These are phyloP conservation scores for Rissa tridactyla DNA, from an alignment of 2,113 vertebrate species.

Conservation along the genomic window DNA sequence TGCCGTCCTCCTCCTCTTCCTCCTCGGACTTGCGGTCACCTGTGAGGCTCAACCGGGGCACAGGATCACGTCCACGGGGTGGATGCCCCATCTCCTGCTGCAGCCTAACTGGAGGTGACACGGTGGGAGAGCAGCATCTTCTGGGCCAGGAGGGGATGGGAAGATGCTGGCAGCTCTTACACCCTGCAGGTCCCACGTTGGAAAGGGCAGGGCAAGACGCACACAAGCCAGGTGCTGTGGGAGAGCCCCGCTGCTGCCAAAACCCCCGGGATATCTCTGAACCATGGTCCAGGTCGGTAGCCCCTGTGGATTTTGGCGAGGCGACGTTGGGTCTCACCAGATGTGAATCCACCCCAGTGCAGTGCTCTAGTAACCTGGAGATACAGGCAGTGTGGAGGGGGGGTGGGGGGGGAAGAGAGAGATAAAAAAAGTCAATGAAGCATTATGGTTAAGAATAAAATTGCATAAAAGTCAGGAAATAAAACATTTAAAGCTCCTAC, in stretches of 20 bases:
- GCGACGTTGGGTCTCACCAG: neutral
- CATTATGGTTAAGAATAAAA: slow-evolving; percentile 11
- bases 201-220: neutral
- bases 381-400: neutral
- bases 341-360: accelerated
- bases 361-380: neutral
- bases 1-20: neutral
- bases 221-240: neutral
- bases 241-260: neutral
- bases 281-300: accelerated
- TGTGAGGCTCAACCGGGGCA: neutral
- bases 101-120: neutral
- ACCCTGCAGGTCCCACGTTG: neutral
- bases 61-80: neutral
- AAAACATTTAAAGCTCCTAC: slow-evolving; percentile 18
- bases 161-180: neutral
- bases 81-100: neutral
- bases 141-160: neutral
- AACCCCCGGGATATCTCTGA: neutral
- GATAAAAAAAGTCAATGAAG: neutral
- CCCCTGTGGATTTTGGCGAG: neutral
- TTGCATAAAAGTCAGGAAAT: neutral
- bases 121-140: neutral
- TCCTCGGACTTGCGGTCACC: neutral
- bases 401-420: neutral